These are phyloP conservation scores for Flabesymbios commensalis DNA, from an alignment of 2,888 invertebrate species.

Conservation along the genomic window DNA sequence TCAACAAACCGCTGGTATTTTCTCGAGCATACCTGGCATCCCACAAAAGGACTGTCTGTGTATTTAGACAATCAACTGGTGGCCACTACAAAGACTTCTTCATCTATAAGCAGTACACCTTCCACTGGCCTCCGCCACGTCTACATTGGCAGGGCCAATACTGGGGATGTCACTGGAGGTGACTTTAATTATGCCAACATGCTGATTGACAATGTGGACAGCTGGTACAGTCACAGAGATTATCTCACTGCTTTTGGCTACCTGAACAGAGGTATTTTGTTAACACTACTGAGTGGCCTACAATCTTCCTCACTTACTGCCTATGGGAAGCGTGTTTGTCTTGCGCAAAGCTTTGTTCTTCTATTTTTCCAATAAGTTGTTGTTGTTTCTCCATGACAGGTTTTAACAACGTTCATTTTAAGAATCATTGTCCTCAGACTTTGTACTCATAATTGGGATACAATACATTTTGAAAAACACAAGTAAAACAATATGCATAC, in stretches of 20 bases:
- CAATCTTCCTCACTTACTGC: background rate
- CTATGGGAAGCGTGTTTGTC: too few relatives aligned
- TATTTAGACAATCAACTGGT: conserved; percentile 27
- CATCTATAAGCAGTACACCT: background rate
- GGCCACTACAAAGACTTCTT: conserved; percentile 6
- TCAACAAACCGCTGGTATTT: conserved; percentile 47
- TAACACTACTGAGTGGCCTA: background rate
- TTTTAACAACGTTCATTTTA: too few relatives aligned
- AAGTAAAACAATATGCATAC: too few relatives aligned
- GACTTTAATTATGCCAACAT: conserved; percentile 18
- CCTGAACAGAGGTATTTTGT: conserved; percentile 26
- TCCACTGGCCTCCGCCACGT: conserved; percentile 13
- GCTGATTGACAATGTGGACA: conserved; percentile 39
- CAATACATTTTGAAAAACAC: too few relatives aligned
- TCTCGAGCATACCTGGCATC: conserved; percentile 54
- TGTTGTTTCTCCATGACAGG: too few relatives aligned
- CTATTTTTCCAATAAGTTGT: too few relatives aligned
- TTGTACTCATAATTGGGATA: too few relatives aligned
- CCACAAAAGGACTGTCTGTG: conserved; percentile 41
- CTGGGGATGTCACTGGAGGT: conserved; percentile 4
- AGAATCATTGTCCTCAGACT: too few relatives aligned
- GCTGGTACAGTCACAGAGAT: conserved; percentile 48
- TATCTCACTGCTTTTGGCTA: conserved; percentile 42
- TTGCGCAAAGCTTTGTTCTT: too few relatives aligned
- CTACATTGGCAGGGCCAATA: conserved; percentile 33